Evolutionary conservation across 53 echinoderm and acorn worm genomes (phyloP).

Genomic region (Stichopus horrens): DNA sequence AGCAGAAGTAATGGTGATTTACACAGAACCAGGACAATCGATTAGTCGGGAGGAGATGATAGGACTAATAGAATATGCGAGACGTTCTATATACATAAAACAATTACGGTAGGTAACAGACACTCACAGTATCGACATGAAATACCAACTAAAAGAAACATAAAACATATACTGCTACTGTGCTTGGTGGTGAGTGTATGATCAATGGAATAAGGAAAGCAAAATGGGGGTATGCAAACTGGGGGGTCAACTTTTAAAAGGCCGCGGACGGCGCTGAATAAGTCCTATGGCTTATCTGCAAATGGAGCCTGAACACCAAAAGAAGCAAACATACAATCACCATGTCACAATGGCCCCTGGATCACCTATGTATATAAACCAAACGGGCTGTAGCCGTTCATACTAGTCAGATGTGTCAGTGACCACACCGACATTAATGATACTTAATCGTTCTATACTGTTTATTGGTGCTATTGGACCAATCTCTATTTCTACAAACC

Average conservation of each 20-base stretch:
- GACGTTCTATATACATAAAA: slow-evolving; percentile 16
- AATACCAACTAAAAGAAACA: slow-evolving; percentile 25
- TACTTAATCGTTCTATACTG: neutral
- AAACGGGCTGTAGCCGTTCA: neutral
- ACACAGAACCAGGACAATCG: slow-evolving; percentile 32
- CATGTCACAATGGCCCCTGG: slow-evolving; percentile 9
- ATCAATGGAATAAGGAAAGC: slow-evolving; percentile 3
- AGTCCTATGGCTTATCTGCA: neutral
- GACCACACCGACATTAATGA: neutral
- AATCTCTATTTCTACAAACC: slow-evolving; percentile 13
- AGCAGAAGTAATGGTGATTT: slow-evolving; percentile 35
- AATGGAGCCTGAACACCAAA: neutral
- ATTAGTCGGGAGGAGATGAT: slow-evolving; percentile 10
- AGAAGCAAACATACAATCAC: neutral
- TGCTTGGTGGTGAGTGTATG: slow-evolving; percentile 26
- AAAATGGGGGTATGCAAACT: neutral
- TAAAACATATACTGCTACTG: slow-evolving; percentile 20
- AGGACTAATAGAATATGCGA: slow-evolving; percentile 22
- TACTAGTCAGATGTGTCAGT: slow-evolving; percentile 22
- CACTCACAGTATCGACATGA: slow-evolving; percentile 4
- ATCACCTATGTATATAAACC: slow-evolving; percentile 7
- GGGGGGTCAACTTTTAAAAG: neutral
- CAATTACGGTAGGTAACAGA: slow-evolving; percentile 28
- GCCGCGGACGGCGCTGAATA: slow-evolving; percentile 20
- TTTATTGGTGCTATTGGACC: neutral